Base-by-base conservation (phyloP, 1,140 invertebrate species). In the Portunus trituberculatus region DNA sequence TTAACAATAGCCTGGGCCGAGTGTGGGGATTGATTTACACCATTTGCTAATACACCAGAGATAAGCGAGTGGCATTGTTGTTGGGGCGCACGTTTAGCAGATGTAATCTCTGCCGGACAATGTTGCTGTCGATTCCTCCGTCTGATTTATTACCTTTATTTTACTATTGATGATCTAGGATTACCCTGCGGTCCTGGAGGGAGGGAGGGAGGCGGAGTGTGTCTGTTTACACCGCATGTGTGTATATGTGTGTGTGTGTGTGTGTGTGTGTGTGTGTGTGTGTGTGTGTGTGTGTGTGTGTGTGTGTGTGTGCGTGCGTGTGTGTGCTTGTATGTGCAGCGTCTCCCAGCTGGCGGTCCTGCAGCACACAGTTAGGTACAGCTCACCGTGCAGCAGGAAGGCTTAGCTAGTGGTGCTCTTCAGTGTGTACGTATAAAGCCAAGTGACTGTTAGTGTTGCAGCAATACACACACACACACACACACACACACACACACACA, bases 91-190 rank as follows among this genome's bases (percentile, higher is more conserved):
- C 94, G 94, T 93, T 93, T 95, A 95, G 83, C 28, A 83, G 94
- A 95, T 95, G 94, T 95, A 95, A 95, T 95, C 94, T 95, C 52
- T 14, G 45, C n/a, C 6, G 46, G 94, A 92, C 94, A 95, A 84
- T 92, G 90, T 88, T 93, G 94, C 91, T 87, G 91, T 93, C 94
- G 76, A 92, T 87, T 48, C 48, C 48, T 32, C 48, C 25, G 25
- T 84, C 29, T 83, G 94, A 95, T 95, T 95, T 89, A 95, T 46
- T 84, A 46, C 48, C 59, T 92, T 95, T 92, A 95, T 92, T 67
- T 92, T 95, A 87, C 52, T 45, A 93, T 92, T 92, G 83, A 92
- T 92, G 94, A 91, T 25, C 67, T 76, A 39, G 94, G 84, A 93
- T 92, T 88, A 86, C 45, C 46, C 31, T 2, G 20, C 14, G 12